phyloP scores from a whole-genome alignment of 2,888 invertebrate genomes.

The Linnaemya vulpina region DNA sequence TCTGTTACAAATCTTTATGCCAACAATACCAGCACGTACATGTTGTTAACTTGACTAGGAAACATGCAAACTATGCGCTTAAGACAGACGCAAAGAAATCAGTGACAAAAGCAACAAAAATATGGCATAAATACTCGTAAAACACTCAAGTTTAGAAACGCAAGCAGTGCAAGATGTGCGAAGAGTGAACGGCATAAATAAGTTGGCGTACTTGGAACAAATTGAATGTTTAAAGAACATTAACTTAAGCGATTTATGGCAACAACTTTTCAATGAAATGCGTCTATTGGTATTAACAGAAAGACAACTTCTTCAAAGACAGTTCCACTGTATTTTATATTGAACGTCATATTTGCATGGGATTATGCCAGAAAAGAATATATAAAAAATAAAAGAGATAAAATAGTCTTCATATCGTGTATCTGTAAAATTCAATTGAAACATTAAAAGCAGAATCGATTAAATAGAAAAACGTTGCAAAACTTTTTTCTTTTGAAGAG shows the following conservation, averaged over 20 bases:
- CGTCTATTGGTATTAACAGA: background rate
- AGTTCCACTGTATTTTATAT: too few species aligned
- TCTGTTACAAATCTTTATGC: conserved; percentile 33
- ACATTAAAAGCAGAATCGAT: too few species aligned
- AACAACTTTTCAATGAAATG: conserved; percentile 17
- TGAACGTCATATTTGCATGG: background rate
- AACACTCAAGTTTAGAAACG: conserved; percentile 21
- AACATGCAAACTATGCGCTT: conserved; percentile 62
- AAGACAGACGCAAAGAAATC: conserved; percentile 35
- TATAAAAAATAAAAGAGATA: too few species aligned
- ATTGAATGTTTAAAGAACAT: conserved; percentile 22
- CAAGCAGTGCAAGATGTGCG: conserved; percentile 33
- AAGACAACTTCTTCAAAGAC: background rate
- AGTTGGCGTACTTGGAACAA: background rate
- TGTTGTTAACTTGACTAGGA: conserved; percentile 56
- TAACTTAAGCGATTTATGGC: conserved; percentile 37
- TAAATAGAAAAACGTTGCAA: too few species aligned
- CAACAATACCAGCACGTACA: conserved; percentile 63
- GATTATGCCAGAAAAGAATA: too few species aligned
- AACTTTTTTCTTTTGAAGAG: too few species aligned
- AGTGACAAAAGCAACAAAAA: conserved; percentile 16
- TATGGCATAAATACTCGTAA: background rate
- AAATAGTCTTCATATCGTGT: too few species aligned
- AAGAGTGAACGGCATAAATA: background rate
- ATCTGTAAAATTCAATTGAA: too few species aligned